Evolutionary conservation across 30 jellyfish, hydroid and myxozoan species (phyloP), one percentile per base, ranked within the genome.

Genomic region (Turritopsis rubra): DNA sequence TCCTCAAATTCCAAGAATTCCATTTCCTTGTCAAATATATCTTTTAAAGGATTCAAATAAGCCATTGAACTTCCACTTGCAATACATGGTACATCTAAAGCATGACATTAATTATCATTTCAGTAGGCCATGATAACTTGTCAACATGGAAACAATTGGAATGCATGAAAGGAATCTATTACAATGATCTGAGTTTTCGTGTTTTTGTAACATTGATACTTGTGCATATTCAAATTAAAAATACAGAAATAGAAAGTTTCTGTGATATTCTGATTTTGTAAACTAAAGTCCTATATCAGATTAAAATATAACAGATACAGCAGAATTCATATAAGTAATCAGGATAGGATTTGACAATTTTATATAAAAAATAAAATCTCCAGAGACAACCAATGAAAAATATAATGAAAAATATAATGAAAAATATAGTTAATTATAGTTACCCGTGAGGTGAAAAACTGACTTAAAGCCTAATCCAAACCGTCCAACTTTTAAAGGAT

Each of bases 381-480:
- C n/a, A n/a, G n/a, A n/a, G n/a, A 13, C 60, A 41, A 41, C 5
- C 60, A 41, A 41, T 41, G 13, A 41, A 41, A 41, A 41, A 41
- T n/a, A 41, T 41, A 41, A 41, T 13, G 13, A 41, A 13, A 13
- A 5, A 41, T 13, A n/a, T n/a, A n/a, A n/a, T n/a, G n/a, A 41
- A 41, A 41, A 41, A 41, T 41, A 13, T 3, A 5, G 5, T 41
- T 13, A 3, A 27, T 68, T 68, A 8, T n/a, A 68, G 31, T 41
- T 68, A 89, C 95, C 97, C 75, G 97, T 79, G 1, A 89, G 25
- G 31, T 89, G 95, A 73, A 80, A 89, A 24, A 85, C 94, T 1
- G 97, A 89, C 29, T 89, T 89, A 79, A 89, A 89, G 53, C 97
- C 97, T 1, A 89, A 88, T n/a, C 97, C 97, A 85, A 89, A 89